Evolutionary conservation across 2,113 vertebrate species (phyloP).

Genomic region (Rhea pennata): DNA sequence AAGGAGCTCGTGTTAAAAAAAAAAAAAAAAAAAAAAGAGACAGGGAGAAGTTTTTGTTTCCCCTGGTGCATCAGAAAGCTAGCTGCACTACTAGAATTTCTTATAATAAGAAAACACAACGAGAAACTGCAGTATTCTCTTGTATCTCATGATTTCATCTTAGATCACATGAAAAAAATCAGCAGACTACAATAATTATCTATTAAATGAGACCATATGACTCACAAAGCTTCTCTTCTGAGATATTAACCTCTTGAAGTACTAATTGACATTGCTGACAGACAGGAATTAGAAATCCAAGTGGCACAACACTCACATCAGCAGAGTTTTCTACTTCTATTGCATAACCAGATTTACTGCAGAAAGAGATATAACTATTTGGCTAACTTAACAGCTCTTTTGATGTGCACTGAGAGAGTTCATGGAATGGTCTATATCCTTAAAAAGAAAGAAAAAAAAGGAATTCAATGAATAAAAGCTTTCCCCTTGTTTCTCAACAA

Average conservation of each 20-base stretch:
- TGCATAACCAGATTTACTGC: neutral
- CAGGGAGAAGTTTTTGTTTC: neutral
- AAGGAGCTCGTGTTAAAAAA: neutral
- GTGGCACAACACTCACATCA: neutral
- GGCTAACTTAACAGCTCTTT: neutral
- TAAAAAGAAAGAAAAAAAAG: neutral
- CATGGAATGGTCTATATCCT: neutral
- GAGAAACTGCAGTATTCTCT: neutral
- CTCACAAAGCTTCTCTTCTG: slow-evolving; percentile 44
- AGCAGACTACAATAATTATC: slow-evolving; percentile 61
- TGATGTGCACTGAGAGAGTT: neutral
- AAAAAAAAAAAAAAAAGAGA: neutral
- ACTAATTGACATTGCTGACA: slow-evolving; percentile 25
- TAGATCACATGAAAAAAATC: slow-evolving; percentile 64
- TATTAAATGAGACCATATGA: slow-evolving; percentile 67
- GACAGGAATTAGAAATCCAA: neutral
- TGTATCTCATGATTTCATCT: slow-evolving; percentile 36
- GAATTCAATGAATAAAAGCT: neutral
- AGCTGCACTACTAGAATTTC: neutral
- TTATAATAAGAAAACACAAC: neutral
- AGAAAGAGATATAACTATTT: neutral
- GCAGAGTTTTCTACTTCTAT: neutral
- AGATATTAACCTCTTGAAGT: slow-evolving; percentile 54
- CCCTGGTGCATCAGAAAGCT: neutral
- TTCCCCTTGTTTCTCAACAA: neutral